These are phyloP conservation scores for Podiceps cristatus DNA, from an alignment of 2,113 vertebrate species.

Conservation along the genomic window DNA sequence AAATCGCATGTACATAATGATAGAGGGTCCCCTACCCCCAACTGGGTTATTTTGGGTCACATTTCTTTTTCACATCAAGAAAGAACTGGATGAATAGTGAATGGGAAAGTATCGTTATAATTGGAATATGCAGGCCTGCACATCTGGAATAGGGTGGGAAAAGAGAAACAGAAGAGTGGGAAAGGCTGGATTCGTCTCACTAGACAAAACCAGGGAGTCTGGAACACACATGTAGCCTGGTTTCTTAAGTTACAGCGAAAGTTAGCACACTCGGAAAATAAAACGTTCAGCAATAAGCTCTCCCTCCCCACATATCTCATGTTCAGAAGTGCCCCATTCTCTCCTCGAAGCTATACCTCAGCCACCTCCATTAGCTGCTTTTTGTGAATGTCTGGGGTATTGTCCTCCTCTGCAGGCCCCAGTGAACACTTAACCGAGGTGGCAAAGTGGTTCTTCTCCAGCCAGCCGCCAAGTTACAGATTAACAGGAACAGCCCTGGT, in stretches of 20 bases:
- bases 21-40: neutral
- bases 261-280: conserved; percentile 23
- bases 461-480: conserved; percentile 25
- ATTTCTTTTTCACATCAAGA: conserved; percentile 71
- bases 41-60: conserved; percentile 60
- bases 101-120: conserved; percentile 64
- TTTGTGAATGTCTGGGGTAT: neutral
- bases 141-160: conserved; percentile 71
- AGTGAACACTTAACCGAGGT: neutral
- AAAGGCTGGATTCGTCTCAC: conserved; percentile 38
- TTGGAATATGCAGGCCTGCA: conserved; percentile 65
- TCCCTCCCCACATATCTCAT: neutral
- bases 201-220: conserved; percentile 58
- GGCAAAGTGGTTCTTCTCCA: neutral
- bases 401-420: neutral
- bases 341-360: neutral
- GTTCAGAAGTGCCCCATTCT: neutral
- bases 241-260: conserved; percentile 57
- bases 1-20: conserved; percentile 1
- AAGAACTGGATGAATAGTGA: conserved; percentile 67
- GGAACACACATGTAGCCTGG: conserved; percentile 59
- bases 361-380: neutral
- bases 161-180: conserved; percentile 58
- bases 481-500: conserved; percentile 29
- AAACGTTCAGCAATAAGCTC: neutral